Conservation (phyloP, 92 coral and sea anemone species). For the Muricea muricata region DNA sequence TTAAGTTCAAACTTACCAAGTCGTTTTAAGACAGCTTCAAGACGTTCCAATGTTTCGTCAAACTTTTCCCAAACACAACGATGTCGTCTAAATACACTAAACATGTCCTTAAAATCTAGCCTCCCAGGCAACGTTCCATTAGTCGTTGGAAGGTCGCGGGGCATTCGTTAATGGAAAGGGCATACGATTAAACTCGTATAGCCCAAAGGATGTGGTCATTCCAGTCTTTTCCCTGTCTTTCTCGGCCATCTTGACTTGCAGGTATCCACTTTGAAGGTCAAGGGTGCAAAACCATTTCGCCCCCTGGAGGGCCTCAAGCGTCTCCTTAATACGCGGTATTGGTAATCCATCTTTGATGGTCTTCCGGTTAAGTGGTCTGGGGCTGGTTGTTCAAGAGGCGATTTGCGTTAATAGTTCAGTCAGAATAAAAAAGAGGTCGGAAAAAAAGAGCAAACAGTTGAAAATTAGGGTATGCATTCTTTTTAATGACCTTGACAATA, state of each 20-base stretch:
- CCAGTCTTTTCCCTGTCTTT: no score
- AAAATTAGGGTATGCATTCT: no score
- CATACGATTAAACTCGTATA: constrained; percentile 8
- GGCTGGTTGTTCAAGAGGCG: no score
- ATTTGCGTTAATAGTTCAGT: no score
- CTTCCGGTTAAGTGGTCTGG: not conserved
- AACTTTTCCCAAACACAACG: no score
- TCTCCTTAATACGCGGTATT: constrained; percentile 29
- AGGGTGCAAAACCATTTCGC: not conserved
- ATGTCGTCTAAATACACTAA: constrained; percentile 17
- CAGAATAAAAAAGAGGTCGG: not conserved
- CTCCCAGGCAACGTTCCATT: constrained; percentile 63
- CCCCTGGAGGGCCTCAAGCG: not conserved
- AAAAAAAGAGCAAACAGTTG: no score
- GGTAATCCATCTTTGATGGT: not conserved
- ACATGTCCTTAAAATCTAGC: no score
- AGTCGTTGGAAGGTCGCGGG: constrained; percentile 33
- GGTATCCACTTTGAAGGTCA: constrained; percentile 10
- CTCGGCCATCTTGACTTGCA: constrained; percentile 50
- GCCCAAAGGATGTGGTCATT: no score
- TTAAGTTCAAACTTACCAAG: not conserved
- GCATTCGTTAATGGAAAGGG: not conserved
- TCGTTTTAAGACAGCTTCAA: no score
- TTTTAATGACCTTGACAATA: no score
- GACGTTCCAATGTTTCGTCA: no score